Evolutionary conservation across 2,888 invertebrate species (phyloP), one percentile per base, ranked within the genome.

Genomic region (Melinaea marsaeus): DNA sequence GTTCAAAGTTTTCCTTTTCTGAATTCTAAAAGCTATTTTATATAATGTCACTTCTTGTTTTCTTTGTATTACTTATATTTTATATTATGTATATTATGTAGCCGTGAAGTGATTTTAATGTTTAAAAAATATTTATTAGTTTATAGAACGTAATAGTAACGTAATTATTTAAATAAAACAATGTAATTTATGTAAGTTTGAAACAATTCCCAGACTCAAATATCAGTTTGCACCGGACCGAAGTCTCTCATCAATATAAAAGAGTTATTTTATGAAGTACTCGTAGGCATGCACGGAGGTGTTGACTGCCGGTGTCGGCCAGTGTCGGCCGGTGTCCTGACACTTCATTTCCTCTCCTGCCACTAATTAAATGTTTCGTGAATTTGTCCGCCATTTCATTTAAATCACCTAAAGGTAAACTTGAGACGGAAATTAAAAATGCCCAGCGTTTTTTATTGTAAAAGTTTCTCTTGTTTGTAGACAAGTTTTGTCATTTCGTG

Each of bases 291-390:
- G 75, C 77, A 77, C 72, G 72, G 62, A 79, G 79, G 78, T 80
- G 77, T 74, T 71, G 66, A 55, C 42, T 42, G 11, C 1, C 51
- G 51, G 32, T 51, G 72, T 68, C 70, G 22, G 22, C 22, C 22
- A 22, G 22, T 22, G 22, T 22, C 22, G 22, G 22, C 22, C 22
- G 22, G 22, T 22, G 71, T 70, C 74, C 74, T 75, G 76, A 77
- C 80, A 78, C 83, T 85, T 86, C 79, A 85, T 86, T 85, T 85
- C 81, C 83, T 73, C 69, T 79, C 77, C 77, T 77, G 67, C 68
- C 75, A 76, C 79, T 86, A 88, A 87, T 87, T 86, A 86, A 86
- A 86, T 81, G 79, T 85, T 83, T 81, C 77, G 74, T 69, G 75
- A 81, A 84, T 78, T 83, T 82, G 80, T 78, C 80, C 74, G 77